Evolutionary conservation across 2,113 vertebrate genomes (phyloP), one percentile per base, ranked within the genome.

Genomic region (Tyto alba): DNA sequence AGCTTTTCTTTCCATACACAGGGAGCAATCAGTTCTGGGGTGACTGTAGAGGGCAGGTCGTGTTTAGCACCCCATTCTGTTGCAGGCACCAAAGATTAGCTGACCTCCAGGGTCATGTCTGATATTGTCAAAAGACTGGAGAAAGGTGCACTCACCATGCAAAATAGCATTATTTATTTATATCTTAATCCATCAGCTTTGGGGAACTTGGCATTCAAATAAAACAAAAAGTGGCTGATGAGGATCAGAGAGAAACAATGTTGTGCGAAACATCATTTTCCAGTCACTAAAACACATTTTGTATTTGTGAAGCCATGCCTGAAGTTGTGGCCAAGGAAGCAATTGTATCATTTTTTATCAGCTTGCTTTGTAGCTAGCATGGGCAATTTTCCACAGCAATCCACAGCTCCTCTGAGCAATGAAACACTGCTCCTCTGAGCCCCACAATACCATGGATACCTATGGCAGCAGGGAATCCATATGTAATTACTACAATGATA

Each of bases 401-500:
- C 91, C 84, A 89, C 97, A 81, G 92, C 45, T 47, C 19, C 45
- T 47, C 45, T 47, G 45, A 47, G 45, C 56, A 50, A 12, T 88
- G 86, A 81, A 96, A 66, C 52, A 10, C 76, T 52, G 76, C 59
- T 94, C 72, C 90, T 92, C 41, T n/a, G 57, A 92, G 93, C 89
- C 66, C 72, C 55, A 29, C 76, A 69, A 8, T 76, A 74, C 72
- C 26, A 6, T 10, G 52, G 60, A 89, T 92, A 93, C 56, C 76
- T 53, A 27, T 64, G 73, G 78, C 93, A 95, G 91, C 86, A 90
- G 93, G 93, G 53, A 96, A 68, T 81, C 38, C 76, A 38, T 74
- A 67, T 83, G 74, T 89, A 96, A 96, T 95, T 96, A 86, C 94
- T 47, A 10, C 80, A 91, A 38, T 94, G 81, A 87, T 93, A 89